Base-by-base conservation (phyloP, 1,140 invertebrate genomes). In the Arctopsyche grandis region DNA sequence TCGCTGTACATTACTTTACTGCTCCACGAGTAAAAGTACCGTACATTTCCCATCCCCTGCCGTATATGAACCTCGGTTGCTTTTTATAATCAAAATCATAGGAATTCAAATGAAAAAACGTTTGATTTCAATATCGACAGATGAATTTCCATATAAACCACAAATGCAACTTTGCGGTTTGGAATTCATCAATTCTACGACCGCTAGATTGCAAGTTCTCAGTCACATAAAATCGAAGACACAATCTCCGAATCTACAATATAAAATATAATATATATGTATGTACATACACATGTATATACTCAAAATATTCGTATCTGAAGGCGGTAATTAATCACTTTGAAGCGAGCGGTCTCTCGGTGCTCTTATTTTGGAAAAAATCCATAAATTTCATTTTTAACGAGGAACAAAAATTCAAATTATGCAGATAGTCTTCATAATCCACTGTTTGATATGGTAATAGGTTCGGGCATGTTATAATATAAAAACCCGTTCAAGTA, bases 401-500 rank as follows among this genome's bases (percentile, higher is more conserved):
- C 29, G 29, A 38, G 3, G 29, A 38, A 38, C 29, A 38, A 52
- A 52, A 5, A 52, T 52, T 52, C 12, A 16, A 52, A 52, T 52
- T 52, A 52, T 52, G 48, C 48, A 52, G 16, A 52, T 52, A 16
- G 48, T 16, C 12, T 52, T 12, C 48, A 52, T 52, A 52, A 52
- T 52, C 48, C 12, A 52, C 48, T 52, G 10, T 52, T 52, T 52
- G 16, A 12, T 52, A 52, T 22, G 63, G 63, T 66, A 66, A 66
- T 66, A 29, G 21, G 24, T 26, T 12, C 22, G 63, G 63, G 24
- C 63, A n/a, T 66, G 5, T 66, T 22, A 22, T 66, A 66, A 66
- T 66, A 66, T 29, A 29, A 10, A 66, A 66, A 66, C 4, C 26
- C 63, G 63, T 22, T 66, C 63, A 24, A 26, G 22, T 66, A 66